Base-by-base conservation (phyloP, 2,888 invertebrate genomes). In the Notodonta ziczac region DNA sequence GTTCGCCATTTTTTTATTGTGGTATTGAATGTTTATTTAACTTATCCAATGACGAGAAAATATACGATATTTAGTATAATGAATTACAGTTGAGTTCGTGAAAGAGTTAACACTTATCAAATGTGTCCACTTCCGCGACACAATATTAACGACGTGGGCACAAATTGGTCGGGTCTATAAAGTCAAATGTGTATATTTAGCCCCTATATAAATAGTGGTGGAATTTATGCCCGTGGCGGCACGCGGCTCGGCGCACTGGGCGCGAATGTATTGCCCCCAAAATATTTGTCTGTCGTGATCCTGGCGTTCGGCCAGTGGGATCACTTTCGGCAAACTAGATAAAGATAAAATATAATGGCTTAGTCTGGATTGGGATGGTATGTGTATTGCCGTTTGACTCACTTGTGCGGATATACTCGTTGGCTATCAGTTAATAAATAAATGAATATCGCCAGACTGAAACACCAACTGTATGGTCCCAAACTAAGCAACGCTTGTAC, bases 271-370 rank as follows among this genome's bases (percentile, higher is more conserved):
- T 91, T 88, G 86, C 76, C 87, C 83, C 83, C 85, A 86, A 91
- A 91, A 92, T 90, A 90, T 92, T 91, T 87, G 91, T 92, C 91
- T 90, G 89, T 88, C 88, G 88, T 85, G 80, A 72, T 78, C 77
- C 85, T 93, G 93, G 93, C 89, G 58, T 59, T 61, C 56, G 67
- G 91, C 93, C 93, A 93, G 86, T 82, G 80, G 88, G 87, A 89
- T 93, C 91, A 91, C 90, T 93, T 90, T 92, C 91, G 83, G 80
- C 78, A 77, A 85, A 86, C 85, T 84, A 83, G 81, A 84, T 84
- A 80, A 69, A 81, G 80, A 83, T 85, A 85, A 84, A 85, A 83
- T 85, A 85, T 85, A 81, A 85, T 79, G 73, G 76, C 68, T 67
- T 73, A 80, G 84, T 83, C 85, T 86, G 83, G 80, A 79, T 80